Evolutionary conservation across 2,797 vertebrate genomes (phyloP), one percentile per base, ranked within the genome.

Genomic region (Glyptemys insculpta): DNA sequence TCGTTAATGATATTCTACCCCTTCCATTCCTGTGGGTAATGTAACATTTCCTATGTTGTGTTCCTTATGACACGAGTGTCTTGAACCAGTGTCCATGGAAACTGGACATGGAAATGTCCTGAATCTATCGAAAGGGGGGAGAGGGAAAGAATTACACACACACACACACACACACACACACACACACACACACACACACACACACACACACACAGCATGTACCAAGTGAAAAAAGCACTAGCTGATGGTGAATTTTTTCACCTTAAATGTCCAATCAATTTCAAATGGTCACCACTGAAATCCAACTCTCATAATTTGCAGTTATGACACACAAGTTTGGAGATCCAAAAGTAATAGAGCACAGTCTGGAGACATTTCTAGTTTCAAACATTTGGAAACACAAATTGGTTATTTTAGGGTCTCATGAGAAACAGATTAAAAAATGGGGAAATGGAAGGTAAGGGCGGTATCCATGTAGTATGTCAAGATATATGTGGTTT

Each of bases 211-310:
- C 53, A 74, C 27, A 79, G 65, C 68, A 12, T 6, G 47, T 85
- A 82, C 74, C 84, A 91, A 93, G 87, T 92, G 49, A 93, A 95
- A 97, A 96, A 76, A 0, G 1, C 49, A 79, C 87, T 90, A 96
- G 93, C 85, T 94, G 82, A 91, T 62, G 79, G 88, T 93, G 91
- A 93, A 50, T 92, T 93, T 93, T 96, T 95, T 95, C 96, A 94
- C 53, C 86, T 96, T 96, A 95, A 93, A 94, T 79, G 54, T 90
- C 56, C 89, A 91, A 84, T 78, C 84, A 56, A 29, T 89, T 86
- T 19, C 88, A 92, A 65, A 96, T 79, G 93, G 93, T 90, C 96
- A 96, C 91, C 94, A 76, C 95, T 96, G 97, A 97, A 97, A 97
- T 47, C 56, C 0, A 41, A 94, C 85, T 96, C 91, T 31, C 94